These are phyloP conservation scores for Petrocephalus zakoni DNA, from an alignment of 2,113 vertebrate species.

Conservation along the genomic window DNA sequence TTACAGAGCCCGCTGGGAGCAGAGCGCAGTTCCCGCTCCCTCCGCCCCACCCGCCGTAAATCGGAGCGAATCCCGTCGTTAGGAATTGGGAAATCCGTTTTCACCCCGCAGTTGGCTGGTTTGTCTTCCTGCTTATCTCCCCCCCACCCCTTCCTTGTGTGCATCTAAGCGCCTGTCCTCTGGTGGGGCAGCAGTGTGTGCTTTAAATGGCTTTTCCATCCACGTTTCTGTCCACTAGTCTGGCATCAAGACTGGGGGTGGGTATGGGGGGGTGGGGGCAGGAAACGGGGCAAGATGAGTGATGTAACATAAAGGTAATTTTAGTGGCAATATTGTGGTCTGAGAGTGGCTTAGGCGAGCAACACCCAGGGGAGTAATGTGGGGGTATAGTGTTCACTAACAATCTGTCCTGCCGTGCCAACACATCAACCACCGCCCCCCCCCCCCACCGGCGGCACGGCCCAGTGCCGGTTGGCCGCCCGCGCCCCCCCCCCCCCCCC, in stretches of 20 bases:
- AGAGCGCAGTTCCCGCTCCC: neutral
- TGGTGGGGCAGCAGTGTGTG: neutral
- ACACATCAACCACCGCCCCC: conserved; percentile 45
- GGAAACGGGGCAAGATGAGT: conserved; percentile 24
- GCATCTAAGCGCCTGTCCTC: conserved; percentile 35
- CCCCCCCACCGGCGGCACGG: conserved; percentile 15
- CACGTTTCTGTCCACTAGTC: neutral
- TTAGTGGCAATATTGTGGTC: conserved; percentile 45
- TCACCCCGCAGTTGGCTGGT: neutral
- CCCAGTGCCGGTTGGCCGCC: conserved; percentile 13
- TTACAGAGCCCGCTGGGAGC: neutral
- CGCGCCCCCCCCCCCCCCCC: conserved; percentile 11
- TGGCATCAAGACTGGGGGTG: neutral
- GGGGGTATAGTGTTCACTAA: conserved; percentile 8
- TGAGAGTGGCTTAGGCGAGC: conserved; percentile 25
- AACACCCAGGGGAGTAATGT: conserved; percentile 17
- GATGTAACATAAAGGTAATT: conserved; percentile 55
- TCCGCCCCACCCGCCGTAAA: neutral
- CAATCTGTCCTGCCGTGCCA: conserved; percentile 55
- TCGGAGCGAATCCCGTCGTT: neutral
- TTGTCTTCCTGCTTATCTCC: neutral
- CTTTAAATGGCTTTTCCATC: conserved; percentile 33
- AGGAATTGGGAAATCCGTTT: neutral
- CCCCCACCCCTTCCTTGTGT: neutral
- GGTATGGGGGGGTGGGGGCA: neutral